These are phyloP conservation scores for Sipha maydis DNA, from an alignment of 2,888 invertebrate genomes.

Conservation along the genomic window DNA sequence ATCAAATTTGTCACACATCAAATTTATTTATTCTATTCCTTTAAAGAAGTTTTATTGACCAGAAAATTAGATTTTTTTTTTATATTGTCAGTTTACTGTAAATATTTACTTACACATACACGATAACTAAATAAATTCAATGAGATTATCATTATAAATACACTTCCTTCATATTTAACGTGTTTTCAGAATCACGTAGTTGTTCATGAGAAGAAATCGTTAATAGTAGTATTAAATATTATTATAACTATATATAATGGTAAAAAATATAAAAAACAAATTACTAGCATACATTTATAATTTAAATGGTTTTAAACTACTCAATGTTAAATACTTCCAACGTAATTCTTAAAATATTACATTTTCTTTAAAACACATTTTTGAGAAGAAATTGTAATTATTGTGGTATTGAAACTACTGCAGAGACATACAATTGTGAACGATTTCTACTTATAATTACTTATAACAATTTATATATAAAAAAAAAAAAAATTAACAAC, in stretches of 20 bases:
- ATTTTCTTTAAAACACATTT: not conserved
- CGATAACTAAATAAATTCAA: not conserved
- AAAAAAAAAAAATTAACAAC: too few species aligned
- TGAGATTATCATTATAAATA: not conserved
- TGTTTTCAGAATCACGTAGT: conserved; percentile 7
- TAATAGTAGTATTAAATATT: not conserved
- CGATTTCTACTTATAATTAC: conserved; percentile 38
- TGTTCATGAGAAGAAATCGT: not conserved
- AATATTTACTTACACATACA: not conserved
- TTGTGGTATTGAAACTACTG: not conserved
- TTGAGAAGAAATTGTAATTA: not conserved
- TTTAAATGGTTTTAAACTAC: not conserved
- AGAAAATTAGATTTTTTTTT: conserved; percentile 15
- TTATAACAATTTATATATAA: too few species aligned
- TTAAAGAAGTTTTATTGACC: not conserved
- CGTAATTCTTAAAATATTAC: not conserved
- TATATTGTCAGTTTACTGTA: not conserved
- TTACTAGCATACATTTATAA: not conserved
- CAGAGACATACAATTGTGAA: conserved; percentile 1
- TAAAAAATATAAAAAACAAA: not conserved
- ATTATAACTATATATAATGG: not conserved
- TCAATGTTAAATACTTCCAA: not conserved
- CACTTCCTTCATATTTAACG: not conserved
- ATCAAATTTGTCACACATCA: conserved; percentile 25
- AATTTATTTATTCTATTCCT: conserved; percentile 7